These are phyloP conservation scores for Phoenicopterus ruber DNA, from an alignment of 2,113 vertebrate genomes.

Conservation along the genomic window DNA sequence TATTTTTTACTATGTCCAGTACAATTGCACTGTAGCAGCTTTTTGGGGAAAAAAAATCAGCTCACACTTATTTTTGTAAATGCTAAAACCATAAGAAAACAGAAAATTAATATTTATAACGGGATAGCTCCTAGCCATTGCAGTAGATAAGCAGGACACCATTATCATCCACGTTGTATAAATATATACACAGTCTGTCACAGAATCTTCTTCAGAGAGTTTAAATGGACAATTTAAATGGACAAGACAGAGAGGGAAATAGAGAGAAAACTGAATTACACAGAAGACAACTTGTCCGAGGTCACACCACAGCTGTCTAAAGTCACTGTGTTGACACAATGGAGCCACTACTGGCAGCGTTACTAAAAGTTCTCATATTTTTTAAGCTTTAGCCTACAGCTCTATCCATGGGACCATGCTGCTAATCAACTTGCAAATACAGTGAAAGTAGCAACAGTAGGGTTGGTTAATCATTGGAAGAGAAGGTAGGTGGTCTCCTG, in stretches of 20 bases:
- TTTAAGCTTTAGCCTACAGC: background rate
- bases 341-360: background rate
- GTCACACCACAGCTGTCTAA: background rate
- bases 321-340: background rate
- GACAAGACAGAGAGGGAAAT: background rate
- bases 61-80: background rate
- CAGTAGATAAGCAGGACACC: background rate
- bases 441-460: background rate
- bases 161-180: background rate
- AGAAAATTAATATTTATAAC: background rate
- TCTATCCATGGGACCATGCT: background rate
- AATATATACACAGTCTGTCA: background rate
- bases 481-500: background rate
- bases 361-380: background rate
- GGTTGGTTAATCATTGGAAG: background rate
- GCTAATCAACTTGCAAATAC: background rate
- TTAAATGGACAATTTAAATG: background rate
- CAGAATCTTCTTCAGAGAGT: background rate
- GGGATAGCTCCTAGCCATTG: background rate
- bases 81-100: background rate
- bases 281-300: background rate
- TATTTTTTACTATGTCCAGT: background rate
- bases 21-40: background rate
- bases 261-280: background rate
- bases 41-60: background rate